These are phyloP conservation scores for Romanogobio albipinnatus DNA, from an alignment of 2,113 vertebrate genomes.

Conservation along the genomic window DNA sequence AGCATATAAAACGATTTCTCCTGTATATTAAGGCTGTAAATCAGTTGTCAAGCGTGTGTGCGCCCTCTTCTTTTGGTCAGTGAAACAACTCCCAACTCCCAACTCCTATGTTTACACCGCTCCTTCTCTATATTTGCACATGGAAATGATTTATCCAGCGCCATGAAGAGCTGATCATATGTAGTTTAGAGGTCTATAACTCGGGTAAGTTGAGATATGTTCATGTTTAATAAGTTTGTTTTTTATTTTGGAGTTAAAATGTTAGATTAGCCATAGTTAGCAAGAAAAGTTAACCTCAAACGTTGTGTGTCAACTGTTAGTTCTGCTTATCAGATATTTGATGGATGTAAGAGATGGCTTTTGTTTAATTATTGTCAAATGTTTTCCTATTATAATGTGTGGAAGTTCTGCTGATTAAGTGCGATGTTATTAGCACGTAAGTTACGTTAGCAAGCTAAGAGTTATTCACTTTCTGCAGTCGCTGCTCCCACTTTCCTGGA, in stretches of 20 bases:
- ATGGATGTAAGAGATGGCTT: neutral
- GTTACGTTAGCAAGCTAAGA: neutral
- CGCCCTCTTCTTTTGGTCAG: slow-evolving; percentile 2
- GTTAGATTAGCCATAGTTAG: slow-evolving; percentile 43
- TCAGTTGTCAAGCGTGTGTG: neutral
- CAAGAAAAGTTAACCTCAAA: slow-evolving; percentile 6
- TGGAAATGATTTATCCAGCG: neutral
- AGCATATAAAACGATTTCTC: neutral
- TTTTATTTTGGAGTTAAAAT: neutral
- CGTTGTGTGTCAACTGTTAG: neutral
- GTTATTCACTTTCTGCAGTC: neutral
- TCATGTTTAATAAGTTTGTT: neutral
- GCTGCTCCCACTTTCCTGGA: neutral
- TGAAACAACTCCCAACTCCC: too few species aligned
- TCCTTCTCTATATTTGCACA: neutral
- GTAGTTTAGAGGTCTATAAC: neutral
- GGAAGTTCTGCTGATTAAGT: neutral
- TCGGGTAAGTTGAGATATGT: slow-evolving; percentile 18
- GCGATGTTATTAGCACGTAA: neutral
- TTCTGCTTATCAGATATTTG: neutral
- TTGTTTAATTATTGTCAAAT: neutral
- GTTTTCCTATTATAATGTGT: neutral
- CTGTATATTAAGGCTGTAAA: neutral
- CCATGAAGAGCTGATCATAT: slow-evolving; percentile 8
- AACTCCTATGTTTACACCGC: neutral